Base-by-base conservation (phyloP, 2,113 vertebrate species). In the Muscicapa adusta region DNA sequence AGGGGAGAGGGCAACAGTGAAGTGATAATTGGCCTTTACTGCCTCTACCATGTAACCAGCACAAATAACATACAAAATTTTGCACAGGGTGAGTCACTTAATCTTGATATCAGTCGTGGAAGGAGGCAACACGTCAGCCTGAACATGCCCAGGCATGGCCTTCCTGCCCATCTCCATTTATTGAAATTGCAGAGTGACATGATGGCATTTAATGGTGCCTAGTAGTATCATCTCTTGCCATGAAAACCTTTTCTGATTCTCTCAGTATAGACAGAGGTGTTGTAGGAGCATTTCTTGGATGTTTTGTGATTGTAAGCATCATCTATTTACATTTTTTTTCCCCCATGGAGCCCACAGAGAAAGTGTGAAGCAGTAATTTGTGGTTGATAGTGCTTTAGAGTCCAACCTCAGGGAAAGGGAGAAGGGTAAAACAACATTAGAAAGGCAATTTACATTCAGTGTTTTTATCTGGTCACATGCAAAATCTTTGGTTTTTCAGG, bases 41-140 rank as follows among this genome's bases (percentile, higher is more conserved):
- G 54, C 17, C 43, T 31, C 26, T 10, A 14, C 63, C 81, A 74
- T 42, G 66, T 36, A 88, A 94, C 77, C 75, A 43, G 67, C 33
- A 48, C 14, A 91, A 91, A 38, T 47, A 93, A 80, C 50, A 68
- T 58, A 54, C 7, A 94, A 72, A 71, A 66, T 67, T 80, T 88
- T 90, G 79, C 51, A 82, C 38, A 28, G 81, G 47, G 40, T 56
- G 34, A 85, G 42, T 85, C 54, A 65, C 12, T 72, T 53, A 19
- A 57, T 73, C 61, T 61, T 73, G 54, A 18, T 73, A 85, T 29
- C 50, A 58, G 4, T 42, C 0, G 0, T 66, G 63, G 75, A 94
- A 88, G 33, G 63, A 88, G 47, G 33, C 50, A 83, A 53, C n/a
- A 17, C 42, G 57, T 72, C 85, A 72, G 18, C 65, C 65, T 67